A percentile compares a stretch with the other conserved stretches of the same genome.
These are phyloP conservation scores for Aphelocoma californica DNA, from an alignment of 2,797 vertebrate genomes.

Conservation along the genomic window DNA sequence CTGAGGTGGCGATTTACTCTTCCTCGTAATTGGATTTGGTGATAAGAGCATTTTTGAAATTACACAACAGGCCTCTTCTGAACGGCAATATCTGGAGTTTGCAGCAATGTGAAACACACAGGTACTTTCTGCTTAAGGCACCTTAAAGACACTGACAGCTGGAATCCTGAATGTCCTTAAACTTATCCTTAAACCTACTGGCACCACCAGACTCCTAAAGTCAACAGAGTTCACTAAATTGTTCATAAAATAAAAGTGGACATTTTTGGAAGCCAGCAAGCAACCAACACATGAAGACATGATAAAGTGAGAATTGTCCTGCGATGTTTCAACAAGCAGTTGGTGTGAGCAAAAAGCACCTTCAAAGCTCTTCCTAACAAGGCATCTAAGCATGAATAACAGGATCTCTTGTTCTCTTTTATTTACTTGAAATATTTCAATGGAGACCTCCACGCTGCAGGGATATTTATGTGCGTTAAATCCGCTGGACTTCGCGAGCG, in stretches of 20 bases:
- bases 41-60: conserved; percentile 29
- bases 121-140: not conserved
- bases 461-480: not conserved
- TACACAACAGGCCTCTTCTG: not conserved
- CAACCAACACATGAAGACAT: not conserved
- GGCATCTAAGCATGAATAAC: not conserved
- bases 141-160: not conserved
- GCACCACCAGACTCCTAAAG: not conserved
- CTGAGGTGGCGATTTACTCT: conserved; percentile 40
- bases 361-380: conserved; percentile 22
- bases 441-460: not conserved
- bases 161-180: not conserved
- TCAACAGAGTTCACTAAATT: not conserved
- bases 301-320: not conserved
- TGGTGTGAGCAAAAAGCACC: not conserved
- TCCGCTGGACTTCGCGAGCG: accelerated
- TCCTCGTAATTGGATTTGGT: conserved; percentile 62
- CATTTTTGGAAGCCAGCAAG: not conserved
- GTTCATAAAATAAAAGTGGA: not conserved
- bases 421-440: not conserved
- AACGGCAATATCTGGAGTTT: not conserved
- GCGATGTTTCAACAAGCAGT: not conserved
- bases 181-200: not conserved
- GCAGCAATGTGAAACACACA: not conserved
- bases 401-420: not conserved